These are phyloP conservation scores for Noctua janthe DNA, from an alignment of 2,888 invertebrate species.

Conservation along the genomic window DNA sequence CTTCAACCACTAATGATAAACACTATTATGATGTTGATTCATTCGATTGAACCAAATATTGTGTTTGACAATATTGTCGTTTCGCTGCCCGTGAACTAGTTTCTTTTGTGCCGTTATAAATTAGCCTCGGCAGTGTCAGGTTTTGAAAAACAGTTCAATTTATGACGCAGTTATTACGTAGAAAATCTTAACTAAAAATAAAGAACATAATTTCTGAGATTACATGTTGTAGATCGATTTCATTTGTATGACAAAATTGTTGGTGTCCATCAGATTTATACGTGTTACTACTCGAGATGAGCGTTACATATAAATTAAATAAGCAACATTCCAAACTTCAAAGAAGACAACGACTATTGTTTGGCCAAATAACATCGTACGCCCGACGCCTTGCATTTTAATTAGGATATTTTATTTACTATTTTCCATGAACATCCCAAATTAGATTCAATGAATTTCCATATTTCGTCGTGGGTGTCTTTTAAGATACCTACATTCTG, in stretches of 20 bases:
- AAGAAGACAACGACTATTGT: constrained; percentile 9
- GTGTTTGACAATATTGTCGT: constrained; percentile 33
- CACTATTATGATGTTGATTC: constrained; percentile 47
- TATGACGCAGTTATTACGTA: background rate
- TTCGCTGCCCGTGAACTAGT: constrained; percentile 21
- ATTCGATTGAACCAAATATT: constrained; percentile 50
- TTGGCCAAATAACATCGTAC: constrained; percentile 11
- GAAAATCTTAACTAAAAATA: background rate
- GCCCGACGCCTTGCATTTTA: constrained; percentile 8
- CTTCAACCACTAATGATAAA: constrained; percentile 54
- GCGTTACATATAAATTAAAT: constrained; percentile 7
- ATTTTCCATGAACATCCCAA: background rate
- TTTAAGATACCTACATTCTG: background rate
- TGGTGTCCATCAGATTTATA: constrained; percentile 6
- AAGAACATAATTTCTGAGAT: background rate
- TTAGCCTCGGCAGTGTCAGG: constrained; percentile 9
- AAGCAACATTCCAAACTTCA: constrained; percentile 15
- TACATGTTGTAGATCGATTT: constrained; percentile 1
- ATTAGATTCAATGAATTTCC: constrained; percentile 21
- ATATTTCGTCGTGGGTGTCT: constrained; percentile 9
- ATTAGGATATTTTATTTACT: constrained; percentile 4
- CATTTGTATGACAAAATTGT: background rate
- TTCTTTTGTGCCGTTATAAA: constrained; percentile 35
- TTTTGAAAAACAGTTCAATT: constrained; percentile 10
- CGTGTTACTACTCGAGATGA: constrained; percentile 17